Evolutionary conservation across 1,140 invertebrate species (phyloP), one percentile per base, ranked within the genome.

Genomic region (Caenorhabditis remanei): DNA sequence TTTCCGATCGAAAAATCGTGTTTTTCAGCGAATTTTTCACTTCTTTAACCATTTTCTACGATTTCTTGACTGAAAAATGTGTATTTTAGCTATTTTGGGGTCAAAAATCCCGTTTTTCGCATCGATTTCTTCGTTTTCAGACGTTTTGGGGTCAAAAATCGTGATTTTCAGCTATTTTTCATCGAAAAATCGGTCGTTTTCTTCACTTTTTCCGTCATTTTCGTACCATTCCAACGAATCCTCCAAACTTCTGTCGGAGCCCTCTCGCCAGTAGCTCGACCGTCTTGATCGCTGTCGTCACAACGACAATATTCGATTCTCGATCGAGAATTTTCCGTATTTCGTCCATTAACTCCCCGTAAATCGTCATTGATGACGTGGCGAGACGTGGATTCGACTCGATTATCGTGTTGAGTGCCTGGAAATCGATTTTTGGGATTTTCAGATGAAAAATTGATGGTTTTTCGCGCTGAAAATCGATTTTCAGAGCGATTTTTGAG

Each of bases 261-360:
- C 58, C 84, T 7, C 14, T 46, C 4, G 84, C 84, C 58, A 85
- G 9, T 9, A 65, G 16, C 8, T 65, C 56, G 4, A 85, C 61
- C 11, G 58, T 63, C 0, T 43, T 11, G 16, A 85, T 63, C 14
- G 84, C 58, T 16, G 61, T 63, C 13, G 61, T 65, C n/a, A 85
- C 84, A 3, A 85, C 84, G 6, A 65, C 46, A 48, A 85, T 67
- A 67, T 85, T 85, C 46, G 55, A 43, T 58, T 85, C 84, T 7
- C 55, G 21, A 58, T 85, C 58, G 19, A 85, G 32, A 50, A 85
- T 67, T 41, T 85, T 85, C 14, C 84, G 58, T 4, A 85, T 21
- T 40, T 85, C 58, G n/a, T 85, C 84, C 84, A 85, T 67, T 40
- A 85, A 50, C 24, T 85, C 84, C 2, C 84, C 84, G n/a, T 85